Percentiles rank a stretch among this genome's conserved stretches.
Evolutionary conservation across 2,113 vertebrate genomes (phyloP).

Genomic region (Hippocampus zosterae): DNA sequence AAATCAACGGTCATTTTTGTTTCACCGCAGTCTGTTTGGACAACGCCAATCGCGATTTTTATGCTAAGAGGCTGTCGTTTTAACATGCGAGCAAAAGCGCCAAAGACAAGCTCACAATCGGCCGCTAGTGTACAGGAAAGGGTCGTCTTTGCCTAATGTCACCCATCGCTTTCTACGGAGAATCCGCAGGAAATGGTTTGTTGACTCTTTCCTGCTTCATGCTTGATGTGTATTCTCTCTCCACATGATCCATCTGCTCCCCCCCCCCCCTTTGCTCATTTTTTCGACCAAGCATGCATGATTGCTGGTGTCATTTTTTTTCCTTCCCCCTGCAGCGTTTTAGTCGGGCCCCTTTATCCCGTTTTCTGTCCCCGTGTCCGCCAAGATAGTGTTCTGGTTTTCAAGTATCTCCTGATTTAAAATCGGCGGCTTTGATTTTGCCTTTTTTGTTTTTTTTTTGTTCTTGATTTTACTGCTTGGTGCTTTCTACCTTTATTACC

Average conservation of each 20-base stretch:
- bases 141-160: constrained; percentile 34
- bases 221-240: constrained; percentile 37
- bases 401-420: constrained; percentile 52
- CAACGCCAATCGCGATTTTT: neutral
- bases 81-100: neutral
- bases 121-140: neutral
- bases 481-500: too few relatives aligned
- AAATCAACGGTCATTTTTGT: constrained; percentile 1
- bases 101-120: neutral
- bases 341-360: constrained; percentile 24
- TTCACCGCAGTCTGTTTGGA: neutral
- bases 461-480: too few relatives aligned
- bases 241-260: constrained; percentile 37
- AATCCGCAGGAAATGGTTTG: constrained; percentile 38
- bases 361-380: constrained; percentile 25
- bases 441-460: too few relatives aligned
- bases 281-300: constrained; percentile 16
- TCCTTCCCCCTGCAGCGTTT: neutral
- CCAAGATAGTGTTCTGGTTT: constrained; percentile 45
- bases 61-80: neutral
- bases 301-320: constrained; percentile 31
- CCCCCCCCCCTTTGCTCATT: neutral
- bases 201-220: constrained; percentile 35
- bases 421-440: constrained; percentile 48
- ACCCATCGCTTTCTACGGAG: constrained; percentile 17